Percentiles rank a stretch among this genome's conserved stretches.
Evolutionary conservation across 2,113 vertebrate genomes (phyloP).

Genomic region (Chrysemys picta): DNA sequence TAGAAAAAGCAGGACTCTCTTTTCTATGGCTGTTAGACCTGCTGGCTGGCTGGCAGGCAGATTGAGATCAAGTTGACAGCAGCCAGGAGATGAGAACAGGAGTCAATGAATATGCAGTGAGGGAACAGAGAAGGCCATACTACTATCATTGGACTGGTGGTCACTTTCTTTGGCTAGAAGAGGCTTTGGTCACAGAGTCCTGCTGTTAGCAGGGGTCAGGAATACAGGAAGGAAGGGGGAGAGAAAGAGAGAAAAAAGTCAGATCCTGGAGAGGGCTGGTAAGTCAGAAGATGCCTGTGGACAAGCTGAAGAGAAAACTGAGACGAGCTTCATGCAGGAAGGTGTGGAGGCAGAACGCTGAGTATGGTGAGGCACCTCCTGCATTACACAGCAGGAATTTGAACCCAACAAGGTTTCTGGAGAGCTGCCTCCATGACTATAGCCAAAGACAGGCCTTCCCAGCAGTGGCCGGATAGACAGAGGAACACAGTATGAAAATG

Average conservation of each 20-base stretch:
- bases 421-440: background rate
- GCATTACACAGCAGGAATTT: rapidly evolving
- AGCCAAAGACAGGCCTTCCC: background rate
- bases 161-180: slow-evolving; percentile 30
- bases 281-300: rapidly evolving
- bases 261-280: background rate
- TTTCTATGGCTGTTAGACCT: background rate
- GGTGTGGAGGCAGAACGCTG: background rate
- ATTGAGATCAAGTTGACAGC: slow-evolving; percentile 11
- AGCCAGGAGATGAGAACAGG: background rate
- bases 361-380: background rate
- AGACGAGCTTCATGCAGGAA: background rate
- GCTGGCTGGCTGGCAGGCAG: background rate
- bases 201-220: background rate
- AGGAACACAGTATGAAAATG: background rate
- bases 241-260: background rate
- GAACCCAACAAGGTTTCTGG: background rate
- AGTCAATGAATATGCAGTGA: background rate
- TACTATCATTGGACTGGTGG: background rate
- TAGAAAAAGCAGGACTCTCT: slow-evolving; percentile 10
- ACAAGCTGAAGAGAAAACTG: background rate
- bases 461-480: background rate
- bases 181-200: background rate
- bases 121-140: background rate
- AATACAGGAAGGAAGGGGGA: background rate